These are phyloP conservation scores for Acromyrmex charruanus DNA, from an alignment of 1,140 invertebrate genomes.

Conservation along the genomic window DNA sequence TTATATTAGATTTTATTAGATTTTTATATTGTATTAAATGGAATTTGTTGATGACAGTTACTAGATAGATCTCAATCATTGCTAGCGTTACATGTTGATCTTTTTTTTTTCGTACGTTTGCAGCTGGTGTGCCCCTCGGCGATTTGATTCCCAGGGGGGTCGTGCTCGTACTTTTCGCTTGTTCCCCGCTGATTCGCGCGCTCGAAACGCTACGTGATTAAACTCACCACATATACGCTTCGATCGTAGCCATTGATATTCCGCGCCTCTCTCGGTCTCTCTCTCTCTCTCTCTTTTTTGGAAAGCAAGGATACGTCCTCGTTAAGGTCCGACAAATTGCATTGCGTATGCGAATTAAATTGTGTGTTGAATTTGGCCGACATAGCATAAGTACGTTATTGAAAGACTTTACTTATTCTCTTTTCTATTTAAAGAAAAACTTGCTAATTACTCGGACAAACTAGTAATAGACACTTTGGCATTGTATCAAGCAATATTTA, in stretches of 20 bases:
- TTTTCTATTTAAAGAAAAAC: background rate
- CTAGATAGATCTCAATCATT: constrained; percentile 27
- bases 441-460: background rate
- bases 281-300: constrained; percentile 30
- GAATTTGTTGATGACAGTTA: constrained; percentile 12
- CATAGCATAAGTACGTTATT: constrained; percentile 32
- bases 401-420: background rate
- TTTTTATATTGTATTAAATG: constrained; percentile 9
- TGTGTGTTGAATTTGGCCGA: constrained; percentile 44
- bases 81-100: background rate
- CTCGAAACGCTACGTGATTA: constrained; percentile 57
- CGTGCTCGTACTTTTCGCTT: constrained; percentile 50
- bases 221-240: constrained; percentile 49
- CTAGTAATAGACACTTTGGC: background rate
- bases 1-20: background rate
- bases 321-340: constrained; percentile 54
- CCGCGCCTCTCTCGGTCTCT: background rate
- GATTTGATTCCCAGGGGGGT: constrained; percentile 41
- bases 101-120: constrained; percentile 39
- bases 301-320: constrained; percentile 42
- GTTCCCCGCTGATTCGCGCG: constrained; percentile 52
- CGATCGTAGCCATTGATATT: constrained; percentile 67
- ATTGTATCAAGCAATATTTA: constrained; percentile 12
- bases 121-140: constrained; percentile 29
- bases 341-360: constrained; percentile 46